Base-by-base conservation (phyloP, 2,888 invertebrate species). In the Neria commutata region DNA sequence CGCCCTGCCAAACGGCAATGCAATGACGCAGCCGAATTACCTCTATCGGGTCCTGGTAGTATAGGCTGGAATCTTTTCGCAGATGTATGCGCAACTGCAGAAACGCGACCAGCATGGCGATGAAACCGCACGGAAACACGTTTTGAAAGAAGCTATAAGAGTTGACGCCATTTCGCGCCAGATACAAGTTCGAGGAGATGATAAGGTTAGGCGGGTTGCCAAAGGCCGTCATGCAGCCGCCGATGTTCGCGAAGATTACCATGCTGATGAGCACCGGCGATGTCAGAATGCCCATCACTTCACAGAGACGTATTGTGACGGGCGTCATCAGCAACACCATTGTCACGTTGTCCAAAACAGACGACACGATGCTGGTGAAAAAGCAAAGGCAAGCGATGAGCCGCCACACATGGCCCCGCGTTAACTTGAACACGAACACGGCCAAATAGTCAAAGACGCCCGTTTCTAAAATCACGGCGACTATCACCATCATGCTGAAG, bases 201-300 rank as follows among this genome's bases (percentile, higher is more conserved):
- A 80, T 75, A 25, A 80, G 75, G 62, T 80, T 81, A 67, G 95
- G 94, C 0, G 95, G 95, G 78, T 95, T 95, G 0, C 95, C 95
- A 1, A 95, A 90, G 0, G 95, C 94, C 0, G 95, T 95, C 14
- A 92, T 86, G 0, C 94, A 90, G 0, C 95, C 95, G 0, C 95
- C 95, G 46, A 95, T 90, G 73, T 95, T 96, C 10, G 94, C 92
- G 78, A 90, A 95, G 62, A 95, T 86, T 16, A 94, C 89, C 86
- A 93, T 90, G 0, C 89, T 88, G 80, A 94, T 93, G 54, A 95
- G 80, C n/a, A 95, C 89, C 0, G 91, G 91, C 0, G 91, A 89
- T 0, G 95, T 94, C 74, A 94, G 91, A 49, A 95, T 75, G 66
- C 89, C 88, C 86, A 92, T 90, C 25, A 92, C 92, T 80, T 95